Conservation (phyloP, 2,113 vertebrate species). For the Myotis brandtii region DNA sequence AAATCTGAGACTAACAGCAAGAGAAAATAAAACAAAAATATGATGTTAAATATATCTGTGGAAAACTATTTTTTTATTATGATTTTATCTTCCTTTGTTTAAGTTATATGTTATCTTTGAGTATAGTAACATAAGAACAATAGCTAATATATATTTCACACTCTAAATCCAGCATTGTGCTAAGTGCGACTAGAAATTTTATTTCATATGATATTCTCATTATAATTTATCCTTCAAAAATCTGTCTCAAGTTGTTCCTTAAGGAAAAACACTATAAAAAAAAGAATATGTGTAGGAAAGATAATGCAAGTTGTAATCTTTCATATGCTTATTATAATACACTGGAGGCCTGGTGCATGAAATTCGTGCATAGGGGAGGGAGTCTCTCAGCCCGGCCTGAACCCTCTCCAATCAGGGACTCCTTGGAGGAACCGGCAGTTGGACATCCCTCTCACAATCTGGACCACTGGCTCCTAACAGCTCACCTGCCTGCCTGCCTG, state of each 20-base stretch:
- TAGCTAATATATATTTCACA: neutral
- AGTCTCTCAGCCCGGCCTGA: too few relatives aligned
- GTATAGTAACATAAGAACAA: neutral
- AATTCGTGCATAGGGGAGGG: too few relatives aligned
- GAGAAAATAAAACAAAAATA: neutral
- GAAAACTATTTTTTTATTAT: neutral
- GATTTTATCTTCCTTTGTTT: neutral
- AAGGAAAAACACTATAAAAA: neutral
- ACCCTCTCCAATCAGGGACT: too few relatives aligned
- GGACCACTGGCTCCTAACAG: too few relatives aligned
- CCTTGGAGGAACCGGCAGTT: too few relatives aligned
- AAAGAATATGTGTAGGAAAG: neutral
- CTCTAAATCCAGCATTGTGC: neutral
- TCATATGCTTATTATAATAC: constrained; percentile 12
- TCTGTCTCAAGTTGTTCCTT: neutral
- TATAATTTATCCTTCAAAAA: neutral
- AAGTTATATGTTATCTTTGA: neutral
- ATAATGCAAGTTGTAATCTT: neutral
- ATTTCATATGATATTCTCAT: neutral
- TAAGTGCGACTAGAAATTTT: neutral
- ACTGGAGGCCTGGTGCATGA: neutral
- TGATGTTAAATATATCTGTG: neutral
- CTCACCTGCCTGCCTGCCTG: too few relatives aligned
- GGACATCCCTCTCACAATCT: too few relatives aligned
- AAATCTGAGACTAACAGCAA: neutral